These are phyloP conservation scores for Nasonovia ribisnigri DNA, from an alignment of 2,888 invertebrate genomes.

Conservation along the genomic window DNA sequence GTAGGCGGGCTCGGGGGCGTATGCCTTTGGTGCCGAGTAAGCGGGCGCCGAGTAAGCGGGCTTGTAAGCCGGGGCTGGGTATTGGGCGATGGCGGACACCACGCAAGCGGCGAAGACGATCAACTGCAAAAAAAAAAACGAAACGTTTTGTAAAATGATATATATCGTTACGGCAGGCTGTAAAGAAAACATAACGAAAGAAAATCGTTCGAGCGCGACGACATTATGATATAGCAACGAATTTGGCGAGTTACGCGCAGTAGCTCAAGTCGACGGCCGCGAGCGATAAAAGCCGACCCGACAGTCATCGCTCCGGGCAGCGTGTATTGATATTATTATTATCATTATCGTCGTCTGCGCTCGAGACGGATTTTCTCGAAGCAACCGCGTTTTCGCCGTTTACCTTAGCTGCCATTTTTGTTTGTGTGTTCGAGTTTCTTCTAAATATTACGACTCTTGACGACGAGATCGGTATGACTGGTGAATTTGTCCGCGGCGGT, in stretches of 20 bases:
- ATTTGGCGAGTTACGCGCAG: background rate
- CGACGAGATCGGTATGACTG: slow-evolving; percentile 29
- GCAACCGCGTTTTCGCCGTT: background rate
- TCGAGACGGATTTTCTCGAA: background rate
- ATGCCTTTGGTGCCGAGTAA: slow-evolving; percentile 53
- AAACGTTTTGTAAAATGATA: background rate
- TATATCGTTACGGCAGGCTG: background rate
- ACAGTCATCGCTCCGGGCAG: too few species aligned
- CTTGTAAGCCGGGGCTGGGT: slow-evolving; percentile 65
- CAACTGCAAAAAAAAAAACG: slow-evolving; percentile 20
- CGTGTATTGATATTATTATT: too few species aligned
- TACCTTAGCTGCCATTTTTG: slow-evolving; percentile 51
- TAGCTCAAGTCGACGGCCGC: background rate
- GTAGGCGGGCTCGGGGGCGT: slow-evolving; percentile 61
- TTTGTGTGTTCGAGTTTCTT: background rate
- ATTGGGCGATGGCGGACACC: slow-evolving; percentile 50
- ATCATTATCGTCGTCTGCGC: background rate
- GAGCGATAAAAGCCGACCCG: background rate
- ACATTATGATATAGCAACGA: background rate
- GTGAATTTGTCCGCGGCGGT: background rate
- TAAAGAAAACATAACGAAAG: background rate
- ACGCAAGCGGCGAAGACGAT: slow-evolving; percentile 62
- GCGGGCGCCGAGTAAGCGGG: slow-evolving; percentile 62
- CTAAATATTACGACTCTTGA: background rate
- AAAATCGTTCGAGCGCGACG: background rate